phyloP scores from a whole-genome alignment of 2,797 vertebrate species.

The Gobio occitaniae region DNA sequence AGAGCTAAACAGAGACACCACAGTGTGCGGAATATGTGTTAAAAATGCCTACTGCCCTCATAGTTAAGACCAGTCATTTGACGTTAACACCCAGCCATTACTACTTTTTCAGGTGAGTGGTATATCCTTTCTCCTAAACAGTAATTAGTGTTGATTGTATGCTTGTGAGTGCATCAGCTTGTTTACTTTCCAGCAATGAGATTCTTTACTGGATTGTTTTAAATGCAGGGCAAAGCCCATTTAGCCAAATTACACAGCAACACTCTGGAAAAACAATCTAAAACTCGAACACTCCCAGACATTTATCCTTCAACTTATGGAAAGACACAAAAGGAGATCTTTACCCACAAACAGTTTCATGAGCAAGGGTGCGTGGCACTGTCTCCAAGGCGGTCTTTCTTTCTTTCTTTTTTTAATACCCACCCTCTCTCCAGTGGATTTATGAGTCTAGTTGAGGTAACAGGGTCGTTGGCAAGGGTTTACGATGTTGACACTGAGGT shows the following conservation, averaged over 20 bases:
- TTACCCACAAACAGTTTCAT: slow-evolving; percentile 59
- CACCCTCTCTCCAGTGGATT: slow-evolving; percentile 6
- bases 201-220: slow-evolving; percentile 72
- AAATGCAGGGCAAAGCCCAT: slow-evolving; percentile 68
- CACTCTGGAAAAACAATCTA: slow-evolving; percentile 74
- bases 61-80: slow-evolving; percentile 22
- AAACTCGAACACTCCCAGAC: slow-evolving; percentile 68
- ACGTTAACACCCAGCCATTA: slow-evolving; percentile 43
- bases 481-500: slow-evolving; percentile 55
- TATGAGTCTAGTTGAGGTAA: slow-evolving; percentile 43
- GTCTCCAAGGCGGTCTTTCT: not conserved
- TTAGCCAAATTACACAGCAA: slow-evolving; percentile 80
- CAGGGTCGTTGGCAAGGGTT: slow-evolving; percentile 29
- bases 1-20: not conserved
- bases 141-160: slow-evolving; percentile 75
- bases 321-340: slow-evolving; percentile 66
- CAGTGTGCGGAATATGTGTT: slow-evolving; percentile 19
- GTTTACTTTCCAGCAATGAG: slow-evolving; percentile 70
- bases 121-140: slow-evolving; percentile 67
- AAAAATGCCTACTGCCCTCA: slow-evolving; percentile 12
- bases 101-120: slow-evolving; percentile 69
- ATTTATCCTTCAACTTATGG: slow-evolving; percentile 74
- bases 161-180: slow-evolving; percentile 63
- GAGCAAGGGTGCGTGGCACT: slow-evolving; percentile 32
- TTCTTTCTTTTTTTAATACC: not conserved